These are phyloP conservation scores for Petroica traversi DNA, from an alignment of 2,113 vertebrate species.

Conservation along the genomic window DNA sequence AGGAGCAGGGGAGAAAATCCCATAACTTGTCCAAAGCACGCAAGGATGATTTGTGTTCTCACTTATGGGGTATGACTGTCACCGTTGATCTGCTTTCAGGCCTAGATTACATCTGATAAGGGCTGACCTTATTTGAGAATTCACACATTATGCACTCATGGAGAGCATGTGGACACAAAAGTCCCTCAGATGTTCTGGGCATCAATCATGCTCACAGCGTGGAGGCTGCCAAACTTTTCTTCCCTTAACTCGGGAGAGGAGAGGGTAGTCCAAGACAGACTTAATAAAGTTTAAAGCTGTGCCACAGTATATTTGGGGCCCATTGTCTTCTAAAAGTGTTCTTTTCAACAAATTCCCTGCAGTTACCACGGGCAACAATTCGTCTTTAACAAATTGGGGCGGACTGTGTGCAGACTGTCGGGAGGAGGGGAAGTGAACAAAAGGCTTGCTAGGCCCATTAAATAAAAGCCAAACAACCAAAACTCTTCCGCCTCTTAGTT, in stretches of 20 bases:
- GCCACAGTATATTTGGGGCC: slow-evolving; percentile 68
- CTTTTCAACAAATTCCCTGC: slow-evolving; percentile 66
- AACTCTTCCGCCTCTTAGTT: neutral
- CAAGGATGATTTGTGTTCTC: slow-evolving; percentile 76
- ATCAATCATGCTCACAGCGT: slow-evolving; percentile 87
- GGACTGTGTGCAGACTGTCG: neutral
- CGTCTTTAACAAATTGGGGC: slow-evolving; percentile 39
- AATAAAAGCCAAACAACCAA: neutral
- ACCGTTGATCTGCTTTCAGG: slow-evolving; percentile 79
- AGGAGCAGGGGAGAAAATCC: slow-evolving; percentile 36
- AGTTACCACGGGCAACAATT: slow-evolving; percentile 70
- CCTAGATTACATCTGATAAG: slow-evolving; percentile 84
- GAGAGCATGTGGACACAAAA: slow-evolving; percentile 85
- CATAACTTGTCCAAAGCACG: slow-evolving; percentile 51
- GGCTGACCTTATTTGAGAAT: slow-evolving; percentile 82
- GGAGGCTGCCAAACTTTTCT: slow-evolving; percentile 81
- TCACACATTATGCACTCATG: slow-evolving; percentile 82
- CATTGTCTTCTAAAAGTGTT: slow-evolving; percentile 67
- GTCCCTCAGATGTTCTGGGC: slow-evolving; percentile 84
- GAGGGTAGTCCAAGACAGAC: slow-evolving; percentile 67
- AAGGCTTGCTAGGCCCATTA: neutral
- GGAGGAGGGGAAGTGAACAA: neutral
- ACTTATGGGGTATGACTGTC: slow-evolving; percentile 78
- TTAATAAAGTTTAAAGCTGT: slow-evolving; percentile 83
- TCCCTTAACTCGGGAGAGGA: slow-evolving; percentile 70